Base-by-base conservation (phyloP, 2,797 vertebrate species). In the Graptemys geographica region DNA sequence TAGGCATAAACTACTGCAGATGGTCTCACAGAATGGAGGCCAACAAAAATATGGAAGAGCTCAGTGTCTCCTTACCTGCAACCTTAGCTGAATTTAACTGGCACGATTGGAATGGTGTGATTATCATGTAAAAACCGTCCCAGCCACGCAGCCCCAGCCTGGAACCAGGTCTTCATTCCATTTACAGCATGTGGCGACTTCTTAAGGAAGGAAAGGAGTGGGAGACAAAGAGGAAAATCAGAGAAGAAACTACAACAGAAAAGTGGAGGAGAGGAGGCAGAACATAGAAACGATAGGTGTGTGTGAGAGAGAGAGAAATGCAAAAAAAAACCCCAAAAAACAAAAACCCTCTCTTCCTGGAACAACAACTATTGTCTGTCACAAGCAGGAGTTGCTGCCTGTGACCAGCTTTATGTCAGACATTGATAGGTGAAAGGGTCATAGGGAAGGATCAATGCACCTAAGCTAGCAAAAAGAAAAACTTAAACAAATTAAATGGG, bases 201-300 rank as follows among this genome's bases (percentile, higher is more conserved):
- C 37, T 74, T 37, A 72, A 41, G 21, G 31, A 33, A n/a, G 62
- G 16, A 69, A 18, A 69, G 31, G 62, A n/a, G 16, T 37, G 62
- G 33, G 33, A 69, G 31, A 18, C 33, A 37, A 69, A 52, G 23
- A 52, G 52, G 78, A 33, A 57, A 84, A 1, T 0, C 0, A 76
- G 37, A 12, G 53, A 23, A 47, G 25, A 80, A 13, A 5, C 23
- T 79, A 33, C 28, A 59, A 59, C 28, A 59, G 57, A 59, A 59
- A 59, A 59, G 6, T 62, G 5, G 2, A 57, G 47, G 80, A 83
- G 7, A 3, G 85, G 62, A 72, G 57, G 33, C 11, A 80, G 53
- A 88, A 37, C 19, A 8, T 1, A 62, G 33, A 49, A 84, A 37
- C 9, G 84, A 65, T 55, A 51, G 53, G 81, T 15, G n/a, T 9